Percentiles rank a stretch among this genome's conserved stretches.
These are phyloP conservation scores for Scomber japonicus DNA, from an alignment of 2,113 vertebrate species.

Conservation along the genomic window DNA sequence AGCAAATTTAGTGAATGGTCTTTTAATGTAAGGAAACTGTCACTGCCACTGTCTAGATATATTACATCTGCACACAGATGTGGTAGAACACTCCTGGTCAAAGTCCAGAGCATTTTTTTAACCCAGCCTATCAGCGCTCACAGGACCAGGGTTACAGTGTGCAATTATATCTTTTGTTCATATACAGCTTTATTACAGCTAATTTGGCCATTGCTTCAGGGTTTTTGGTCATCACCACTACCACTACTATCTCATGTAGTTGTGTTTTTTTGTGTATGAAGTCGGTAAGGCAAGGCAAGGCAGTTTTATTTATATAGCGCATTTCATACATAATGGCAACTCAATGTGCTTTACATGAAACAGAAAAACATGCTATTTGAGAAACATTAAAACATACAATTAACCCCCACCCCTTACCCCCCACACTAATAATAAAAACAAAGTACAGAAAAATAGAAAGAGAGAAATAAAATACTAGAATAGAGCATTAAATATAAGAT, in stretches of 20 bases:
- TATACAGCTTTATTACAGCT: not conserved
- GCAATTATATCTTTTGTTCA: not conserved
- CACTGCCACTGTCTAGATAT: not conserved
- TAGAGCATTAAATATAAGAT: no score
- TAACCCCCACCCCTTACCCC: no score
- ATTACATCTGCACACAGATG: not conserved
- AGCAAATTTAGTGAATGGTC: conserved; percentile 2
- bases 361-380: no score
- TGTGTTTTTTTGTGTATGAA: not conserved
- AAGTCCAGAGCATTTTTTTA: not conserved
- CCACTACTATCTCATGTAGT: not conserved
- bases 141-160: not conserved
- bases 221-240: not conserved
- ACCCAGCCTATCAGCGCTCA: not conserved
- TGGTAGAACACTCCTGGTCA: not conserved
- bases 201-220: not conserved
- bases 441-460: no score
- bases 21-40: not conserved
- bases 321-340: no score
- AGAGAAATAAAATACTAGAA: no score
- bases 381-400: no score
- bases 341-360: no score
- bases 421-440: no score
- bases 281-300: not conserved
- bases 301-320: no score